A percentile compares a stretch with the other conserved stretches of the same genome.
Evolutionary conservation across 2,888 invertebrate genomes (phyloP).

Genomic region (Serripes groenlandicus): DNA sequence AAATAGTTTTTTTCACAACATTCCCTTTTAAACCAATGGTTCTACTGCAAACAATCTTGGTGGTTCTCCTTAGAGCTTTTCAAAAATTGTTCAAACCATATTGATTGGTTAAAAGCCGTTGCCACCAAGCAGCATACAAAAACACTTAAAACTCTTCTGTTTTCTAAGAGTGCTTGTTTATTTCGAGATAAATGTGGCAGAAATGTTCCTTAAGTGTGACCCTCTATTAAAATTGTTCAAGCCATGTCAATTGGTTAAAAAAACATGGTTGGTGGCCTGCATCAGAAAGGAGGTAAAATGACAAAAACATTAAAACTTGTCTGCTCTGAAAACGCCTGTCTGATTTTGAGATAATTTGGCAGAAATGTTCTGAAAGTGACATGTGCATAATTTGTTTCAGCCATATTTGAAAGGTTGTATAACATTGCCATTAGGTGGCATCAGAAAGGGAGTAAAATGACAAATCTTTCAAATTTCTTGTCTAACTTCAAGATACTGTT

Average conservation of each 20-base stretch:
- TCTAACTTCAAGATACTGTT: too few species aligned
- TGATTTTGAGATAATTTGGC: background rate
- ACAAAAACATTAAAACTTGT: background rate
- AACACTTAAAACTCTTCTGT: too few species aligned
- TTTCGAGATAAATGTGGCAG: background rate
- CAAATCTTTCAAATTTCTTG: too few species aligned
- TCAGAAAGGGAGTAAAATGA: too few species aligned
- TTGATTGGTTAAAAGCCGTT: too few species aligned
- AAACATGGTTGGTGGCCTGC: background rate
- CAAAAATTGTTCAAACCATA: too few species aligned
- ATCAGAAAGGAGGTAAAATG: background rate
- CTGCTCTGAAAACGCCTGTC: background rate
- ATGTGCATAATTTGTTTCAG: background rate
- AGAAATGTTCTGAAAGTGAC: background rate
- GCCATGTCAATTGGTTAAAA: background rate
- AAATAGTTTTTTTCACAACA: too few species aligned
- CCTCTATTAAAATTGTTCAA: background rate
- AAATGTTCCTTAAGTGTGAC: background rate
- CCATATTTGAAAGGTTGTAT: background rate
- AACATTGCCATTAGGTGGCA: background rate
- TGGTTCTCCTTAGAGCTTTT: too few species aligned
- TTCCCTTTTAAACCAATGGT: too few species aligned
- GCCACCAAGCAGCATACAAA: too few species aligned
- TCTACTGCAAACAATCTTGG: too few species aligned
- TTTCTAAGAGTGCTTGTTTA: too few species aligned